Conservation (phyloP, 2,797 vertebrate species). For the Dipus sagitta region DNA sequence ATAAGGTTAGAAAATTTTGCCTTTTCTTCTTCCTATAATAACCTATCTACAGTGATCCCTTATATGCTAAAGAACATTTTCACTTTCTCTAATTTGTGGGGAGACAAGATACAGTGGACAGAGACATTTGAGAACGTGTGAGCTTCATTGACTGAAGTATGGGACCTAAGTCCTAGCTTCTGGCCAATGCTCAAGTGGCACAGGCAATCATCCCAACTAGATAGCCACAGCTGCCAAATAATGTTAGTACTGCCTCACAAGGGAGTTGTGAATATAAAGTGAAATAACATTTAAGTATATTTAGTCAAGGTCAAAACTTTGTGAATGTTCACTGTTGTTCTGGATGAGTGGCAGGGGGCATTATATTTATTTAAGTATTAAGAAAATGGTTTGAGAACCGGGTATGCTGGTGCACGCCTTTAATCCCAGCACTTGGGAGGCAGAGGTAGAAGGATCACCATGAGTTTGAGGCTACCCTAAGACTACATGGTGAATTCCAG, state of each 20-base stretch:
- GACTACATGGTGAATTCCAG: too few relatives aligned
- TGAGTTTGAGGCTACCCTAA: too few relatives aligned
- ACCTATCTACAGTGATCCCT: slow-evolving; percentile 20
- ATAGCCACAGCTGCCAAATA: background rate
- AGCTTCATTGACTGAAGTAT: background rate
- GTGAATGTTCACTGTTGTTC: slow-evolving; percentile 34
- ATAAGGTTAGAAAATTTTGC: slow-evolving; percentile 2
- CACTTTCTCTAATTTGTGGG: background rate
- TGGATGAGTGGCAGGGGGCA: background rate
- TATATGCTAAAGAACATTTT: slow-evolving; percentile 11
- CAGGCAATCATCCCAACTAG: background rate
- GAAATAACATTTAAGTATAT: background rate
- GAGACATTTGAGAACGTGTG: background rate
- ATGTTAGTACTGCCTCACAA: background rate
- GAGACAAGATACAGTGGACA: background rate
- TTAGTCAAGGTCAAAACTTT: slow-evolving; percentile 32
- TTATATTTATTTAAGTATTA: slow-evolving; percentile 10
- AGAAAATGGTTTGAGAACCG: slow-evolving; percentile 2
- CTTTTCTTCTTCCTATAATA: background rate
- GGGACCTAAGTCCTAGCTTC: background rate
- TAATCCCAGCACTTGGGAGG: too few relatives aligned
- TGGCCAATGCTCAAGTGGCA: background rate
- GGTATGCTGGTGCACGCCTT: too few relatives aligned
- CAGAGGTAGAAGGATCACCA: too few relatives aligned
- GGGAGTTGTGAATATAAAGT: background rate